Evolutionary conservation across 2,797 vertebrate genomes (phyloP).

Genomic region (Xerus rutilus): DNA sequence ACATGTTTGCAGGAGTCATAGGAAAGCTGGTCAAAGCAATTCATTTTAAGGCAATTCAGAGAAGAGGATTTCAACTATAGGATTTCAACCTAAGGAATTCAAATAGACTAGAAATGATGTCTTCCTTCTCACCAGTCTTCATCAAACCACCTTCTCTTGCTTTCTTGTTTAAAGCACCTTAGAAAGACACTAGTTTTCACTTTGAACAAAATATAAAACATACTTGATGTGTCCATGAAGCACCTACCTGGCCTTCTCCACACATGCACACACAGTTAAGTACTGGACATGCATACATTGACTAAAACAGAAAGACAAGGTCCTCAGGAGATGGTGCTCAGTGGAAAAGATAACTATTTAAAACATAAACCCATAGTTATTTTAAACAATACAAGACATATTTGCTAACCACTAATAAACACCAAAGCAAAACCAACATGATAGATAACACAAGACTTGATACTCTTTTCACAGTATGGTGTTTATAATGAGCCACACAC

Average conservation of each 20-base stretch:
- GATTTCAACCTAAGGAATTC: background rate
- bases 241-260: background rate
- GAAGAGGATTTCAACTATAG: background rate
- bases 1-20: background rate
- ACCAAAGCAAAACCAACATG: background rate
- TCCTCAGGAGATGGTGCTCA: background rate
- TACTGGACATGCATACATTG: background rate
- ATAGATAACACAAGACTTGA: background rate
- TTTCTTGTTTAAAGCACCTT: background rate
- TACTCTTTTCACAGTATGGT: background rate
- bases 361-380: background rate
- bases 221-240: background rate
- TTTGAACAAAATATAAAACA: slow-evolving; percentile 36
- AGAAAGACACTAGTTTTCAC: background rate
- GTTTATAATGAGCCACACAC: background rate
- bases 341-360: background rate
- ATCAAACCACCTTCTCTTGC: background rate
- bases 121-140: background rate
- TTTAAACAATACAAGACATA: background rate
- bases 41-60: background rate
- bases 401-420: background rate
- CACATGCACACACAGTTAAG: background rate
- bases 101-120: background rate
- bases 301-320: background rate
- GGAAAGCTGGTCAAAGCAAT: background rate